phyloP scores from a whole-genome alignment of 2,113 vertebrate genomes.

The Daubentonia madagascariensis region DNA sequence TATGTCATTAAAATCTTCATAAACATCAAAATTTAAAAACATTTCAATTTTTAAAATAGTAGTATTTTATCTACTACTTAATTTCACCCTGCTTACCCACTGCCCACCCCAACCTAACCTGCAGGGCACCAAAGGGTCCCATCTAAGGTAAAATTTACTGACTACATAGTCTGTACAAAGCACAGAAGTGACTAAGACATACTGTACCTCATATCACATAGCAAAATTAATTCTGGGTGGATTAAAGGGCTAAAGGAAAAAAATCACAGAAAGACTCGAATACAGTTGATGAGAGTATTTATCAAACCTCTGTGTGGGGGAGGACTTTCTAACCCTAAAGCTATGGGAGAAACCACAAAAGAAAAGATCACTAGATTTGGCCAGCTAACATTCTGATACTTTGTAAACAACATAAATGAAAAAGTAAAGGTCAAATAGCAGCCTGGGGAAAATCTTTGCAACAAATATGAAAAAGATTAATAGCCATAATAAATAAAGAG shows the following conservation, averaged over 20 bases:
- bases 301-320: background rate
- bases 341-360: slow-evolving; percentile 65
- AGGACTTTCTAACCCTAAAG: slow-evolving; percentile 40
- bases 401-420: slow-evolving; percentile 30
- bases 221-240: background rate
- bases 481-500: background rate
- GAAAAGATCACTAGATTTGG: slow-evolving; percentile 10
- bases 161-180: fast-evolving
- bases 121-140: background rate
- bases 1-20: background rate
- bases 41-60: background rate
- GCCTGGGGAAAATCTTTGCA: background rate
- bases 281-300: background rate
- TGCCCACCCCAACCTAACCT: background rate
- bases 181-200: background rate
- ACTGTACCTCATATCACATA: background rate
- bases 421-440: slow-evolving; percentile 68
- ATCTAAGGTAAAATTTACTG: background rate
- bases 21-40: background rate
- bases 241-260: background rate
- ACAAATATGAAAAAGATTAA: background rate
- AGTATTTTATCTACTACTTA: background rate
- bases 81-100: background rate
- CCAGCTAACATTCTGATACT: background rate
- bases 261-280: slow-evolving; percentile 1